Conservation (phyloP, 2,113 vertebrate species). For the Osmerus mordax region DNA sequence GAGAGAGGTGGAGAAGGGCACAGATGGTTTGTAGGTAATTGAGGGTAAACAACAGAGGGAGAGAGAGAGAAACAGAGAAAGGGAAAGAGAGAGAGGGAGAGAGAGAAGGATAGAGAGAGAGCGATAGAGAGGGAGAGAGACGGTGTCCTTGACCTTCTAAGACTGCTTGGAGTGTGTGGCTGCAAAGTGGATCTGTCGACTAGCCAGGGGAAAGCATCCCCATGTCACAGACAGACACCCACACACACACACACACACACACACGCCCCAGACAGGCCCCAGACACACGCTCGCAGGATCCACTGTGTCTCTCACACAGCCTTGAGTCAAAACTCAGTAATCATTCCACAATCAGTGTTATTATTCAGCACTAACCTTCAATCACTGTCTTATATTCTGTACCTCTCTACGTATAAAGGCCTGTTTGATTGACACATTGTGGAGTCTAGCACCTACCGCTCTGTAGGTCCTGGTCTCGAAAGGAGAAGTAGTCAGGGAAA, state of each 20-base stretch:
- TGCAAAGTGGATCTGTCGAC: constrained; percentile 6
- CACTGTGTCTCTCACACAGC: not conserved
- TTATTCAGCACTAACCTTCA: too few relatives aligned
- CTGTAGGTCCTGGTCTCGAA: not conserved
- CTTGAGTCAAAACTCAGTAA: not conserved
- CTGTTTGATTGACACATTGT: too few relatives aligned
- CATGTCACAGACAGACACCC: constrained; percentile 6
- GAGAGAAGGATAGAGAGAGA: constrained; percentile 15
- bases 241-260: constrained; percentile 5
- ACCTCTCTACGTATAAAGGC: not conserved
- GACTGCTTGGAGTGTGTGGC: constrained; percentile 12
- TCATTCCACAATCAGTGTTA: not conserved
- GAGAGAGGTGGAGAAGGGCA: constrained; percentile 14
- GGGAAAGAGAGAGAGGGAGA: constrained; percentile 8
- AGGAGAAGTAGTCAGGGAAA: not conserved
- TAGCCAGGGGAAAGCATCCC: constrained; percentile 25
- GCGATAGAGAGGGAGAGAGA: constrained; percentile 30
- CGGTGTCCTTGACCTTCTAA: constrained; percentile 63
- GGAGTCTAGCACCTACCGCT: not conserved
- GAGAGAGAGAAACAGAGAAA: constrained; percentile 5
- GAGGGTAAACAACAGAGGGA: constrained; percentile 40
- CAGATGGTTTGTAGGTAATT: constrained; percentile 61
- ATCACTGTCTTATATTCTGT: not conserved
- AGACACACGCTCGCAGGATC: not conserved
- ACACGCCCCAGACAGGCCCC: not conserved